Conservation (phyloP, 2,888 invertebrate genomes). For the Lumbricus terrestris region DNA sequence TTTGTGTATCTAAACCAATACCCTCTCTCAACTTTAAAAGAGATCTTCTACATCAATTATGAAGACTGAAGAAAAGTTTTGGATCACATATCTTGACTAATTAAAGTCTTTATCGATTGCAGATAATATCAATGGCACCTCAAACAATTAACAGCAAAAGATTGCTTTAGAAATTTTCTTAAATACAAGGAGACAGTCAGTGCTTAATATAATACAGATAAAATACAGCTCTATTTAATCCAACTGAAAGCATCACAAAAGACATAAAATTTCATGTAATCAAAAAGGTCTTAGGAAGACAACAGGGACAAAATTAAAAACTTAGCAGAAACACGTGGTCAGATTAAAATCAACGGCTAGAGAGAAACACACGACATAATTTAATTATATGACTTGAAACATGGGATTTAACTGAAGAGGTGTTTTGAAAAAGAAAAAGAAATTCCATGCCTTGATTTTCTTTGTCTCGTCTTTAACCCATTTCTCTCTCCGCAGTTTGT, state of each 20-base stretch:
- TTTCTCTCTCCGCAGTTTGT: constrained; percentile 58
- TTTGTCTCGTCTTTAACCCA: constrained; percentile 61
- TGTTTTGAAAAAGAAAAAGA: not conserved
- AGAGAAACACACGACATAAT: not conserved
- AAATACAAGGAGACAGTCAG: not conserved
- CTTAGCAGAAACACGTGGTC: no score
- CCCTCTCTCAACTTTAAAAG: not conserved
- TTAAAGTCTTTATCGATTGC: no score
- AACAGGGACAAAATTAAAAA: not conserved
- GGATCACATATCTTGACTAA: no score
- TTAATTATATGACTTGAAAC: not conserved
- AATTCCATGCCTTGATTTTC: constrained; percentile 56
- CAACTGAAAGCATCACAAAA: not conserved
- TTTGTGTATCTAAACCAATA: not conserved
- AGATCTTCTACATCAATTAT: not conserved
- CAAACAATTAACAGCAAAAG: no score
- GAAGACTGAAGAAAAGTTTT: not conserved
- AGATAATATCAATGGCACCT: no score
- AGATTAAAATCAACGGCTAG: not conserved
- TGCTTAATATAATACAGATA: not conserved
- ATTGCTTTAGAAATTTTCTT: not conserved
- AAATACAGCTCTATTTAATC: not conserved
- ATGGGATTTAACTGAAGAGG: not conserved
- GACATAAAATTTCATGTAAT: no score
- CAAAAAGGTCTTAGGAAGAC: no score